Percentiles rank a stretch among this genome's conserved stretches.
Conservation (phyloP, 2,888 invertebrate species). For the Leucozona laternaria region DNA sequence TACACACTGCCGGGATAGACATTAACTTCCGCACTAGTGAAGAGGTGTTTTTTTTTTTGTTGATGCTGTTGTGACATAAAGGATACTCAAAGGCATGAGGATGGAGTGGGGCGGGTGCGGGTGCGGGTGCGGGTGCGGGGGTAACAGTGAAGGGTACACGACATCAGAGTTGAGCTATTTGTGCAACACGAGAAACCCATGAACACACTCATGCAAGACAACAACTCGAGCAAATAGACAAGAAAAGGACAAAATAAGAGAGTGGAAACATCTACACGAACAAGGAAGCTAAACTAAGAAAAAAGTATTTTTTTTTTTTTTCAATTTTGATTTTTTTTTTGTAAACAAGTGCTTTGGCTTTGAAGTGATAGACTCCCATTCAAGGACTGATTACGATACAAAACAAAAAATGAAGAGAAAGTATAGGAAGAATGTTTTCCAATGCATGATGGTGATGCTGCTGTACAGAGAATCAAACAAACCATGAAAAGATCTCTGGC, state of each 20-base stretch:
- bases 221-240: conserved; percentile 38
- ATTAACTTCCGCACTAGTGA: conserved; percentile 60
- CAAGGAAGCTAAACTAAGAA: conserved; percentile 64
- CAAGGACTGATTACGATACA: conserved; percentile 51
- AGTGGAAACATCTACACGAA: conserved; percentile 36
- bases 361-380: conserved; percentile 47
- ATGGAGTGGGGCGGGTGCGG: not conserved
- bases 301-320: no score
- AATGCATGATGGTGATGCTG: not conserved
- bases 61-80: conserved; percentile 33
- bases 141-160: not conserved
- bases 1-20: conserved; percentile 21
- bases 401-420: conserved; percentile 3
- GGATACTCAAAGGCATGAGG: conserved; percentile 17
- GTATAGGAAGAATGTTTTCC: conserved; percentile 16
- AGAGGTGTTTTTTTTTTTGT: conserved; percentile 28
- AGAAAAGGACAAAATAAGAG: conserved; percentile 32
- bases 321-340: conserved; percentile 12
- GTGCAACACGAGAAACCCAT: conserved; percentile 35
- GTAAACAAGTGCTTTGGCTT: conserved; percentile 42
- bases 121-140: no score
- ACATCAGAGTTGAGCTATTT: conserved; percentile 40
- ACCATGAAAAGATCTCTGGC: not conserved
- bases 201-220: conserved; percentile 48
- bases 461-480: conserved; percentile 12